Evolutionary conservation across 2,113 vertebrate genomes (phyloP).

Genomic region (Crotalus helleri): DNA sequence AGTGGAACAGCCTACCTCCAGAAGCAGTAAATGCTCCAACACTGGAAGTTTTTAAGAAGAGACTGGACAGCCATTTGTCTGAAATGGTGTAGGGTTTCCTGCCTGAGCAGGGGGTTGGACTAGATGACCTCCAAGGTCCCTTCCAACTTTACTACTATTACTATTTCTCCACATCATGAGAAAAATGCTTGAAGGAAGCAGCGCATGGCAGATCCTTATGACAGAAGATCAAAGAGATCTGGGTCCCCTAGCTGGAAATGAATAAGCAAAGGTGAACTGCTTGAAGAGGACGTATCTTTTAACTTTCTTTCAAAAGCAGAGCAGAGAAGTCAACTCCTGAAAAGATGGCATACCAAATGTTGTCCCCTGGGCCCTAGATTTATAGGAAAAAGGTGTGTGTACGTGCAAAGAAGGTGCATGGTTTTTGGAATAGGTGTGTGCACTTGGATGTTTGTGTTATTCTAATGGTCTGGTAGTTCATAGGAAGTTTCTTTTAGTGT

Average conservation of each 20-base stretch:
- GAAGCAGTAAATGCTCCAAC: too few relatives aligned
- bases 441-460: not conserved
- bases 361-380: not conserved
- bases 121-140: too few relatives aligned
- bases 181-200: not conserved
- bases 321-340: not conserved
- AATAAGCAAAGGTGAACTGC: not conserved
- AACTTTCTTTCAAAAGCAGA: not conserved
- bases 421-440: not conserved
- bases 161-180: not conserved
- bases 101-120: too few relatives aligned
- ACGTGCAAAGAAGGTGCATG: not conserved
- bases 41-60: too few relatives aligned
- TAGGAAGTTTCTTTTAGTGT: not conserved
- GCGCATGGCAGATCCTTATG: not conserved
- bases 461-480: not conserved
- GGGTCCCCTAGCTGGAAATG: not conserved
- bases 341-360: not conserved
- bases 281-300: not conserved
- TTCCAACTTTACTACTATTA: too few relatives aligned
- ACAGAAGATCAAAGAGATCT: not conserved
- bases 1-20: too few relatives aligned
- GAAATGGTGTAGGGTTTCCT: too few relatives aligned
- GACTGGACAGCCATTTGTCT: too few relatives aligned
- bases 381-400: not conserved